Evolutionary conservation across 2,888 invertebrate genomes (phyloP).

Genomic region (Ptychoptera albimana): DNA sequence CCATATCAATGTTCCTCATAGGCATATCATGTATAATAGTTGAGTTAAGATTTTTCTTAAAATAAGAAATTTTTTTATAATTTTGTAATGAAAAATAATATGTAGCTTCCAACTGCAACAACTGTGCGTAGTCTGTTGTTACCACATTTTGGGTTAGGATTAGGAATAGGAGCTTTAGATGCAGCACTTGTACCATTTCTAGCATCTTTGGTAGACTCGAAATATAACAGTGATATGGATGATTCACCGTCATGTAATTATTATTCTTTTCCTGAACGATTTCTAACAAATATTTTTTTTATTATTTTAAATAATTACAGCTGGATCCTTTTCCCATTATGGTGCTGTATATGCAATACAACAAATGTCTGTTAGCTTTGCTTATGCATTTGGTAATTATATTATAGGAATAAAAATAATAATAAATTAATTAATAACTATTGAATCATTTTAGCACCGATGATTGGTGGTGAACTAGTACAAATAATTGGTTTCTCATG

Average conservation of each 20-base stretch:
- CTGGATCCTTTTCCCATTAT: constrained; percentile 37
- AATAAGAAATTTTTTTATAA: not conserved
- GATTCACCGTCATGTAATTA: constrained; percentile 12
- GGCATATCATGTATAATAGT: constrained; percentile 47
- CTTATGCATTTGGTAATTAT: constrained; percentile 57
- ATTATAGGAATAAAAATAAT: constrained; percentile 4
- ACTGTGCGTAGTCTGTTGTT: constrained; percentile 45
- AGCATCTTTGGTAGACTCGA: constrained; percentile 51
- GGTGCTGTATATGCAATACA: constrained; percentile 71
- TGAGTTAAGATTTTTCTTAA: constrained; percentile 14
- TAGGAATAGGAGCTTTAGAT: constrained; percentile 67
- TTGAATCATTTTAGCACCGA: constrained; percentile 40
- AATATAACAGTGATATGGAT: constrained; percentile 21
- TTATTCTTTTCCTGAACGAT: too few relatives aligned
- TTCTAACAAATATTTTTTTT: not conserved
- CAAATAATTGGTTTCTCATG: constrained; percentile 53
- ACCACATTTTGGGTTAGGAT: constrained; percentile 64
- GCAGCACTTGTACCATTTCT: constrained; percentile 64
- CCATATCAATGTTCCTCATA: constrained; percentile 43
- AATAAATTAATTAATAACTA: constrained; percentile 1
- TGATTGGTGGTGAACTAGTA: constrained; percentile 55
- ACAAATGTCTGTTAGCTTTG: constrained; percentile 65
- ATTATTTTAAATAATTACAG: not conserved
- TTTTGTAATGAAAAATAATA: not conserved
- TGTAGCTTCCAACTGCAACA: constrained; percentile 46